A percentile compares a stretch with the other conserved stretches of the same genome.
Evolutionary conservation across 1,140 invertebrate species (phyloP).

Genomic region (Apis dorsata): DNA sequence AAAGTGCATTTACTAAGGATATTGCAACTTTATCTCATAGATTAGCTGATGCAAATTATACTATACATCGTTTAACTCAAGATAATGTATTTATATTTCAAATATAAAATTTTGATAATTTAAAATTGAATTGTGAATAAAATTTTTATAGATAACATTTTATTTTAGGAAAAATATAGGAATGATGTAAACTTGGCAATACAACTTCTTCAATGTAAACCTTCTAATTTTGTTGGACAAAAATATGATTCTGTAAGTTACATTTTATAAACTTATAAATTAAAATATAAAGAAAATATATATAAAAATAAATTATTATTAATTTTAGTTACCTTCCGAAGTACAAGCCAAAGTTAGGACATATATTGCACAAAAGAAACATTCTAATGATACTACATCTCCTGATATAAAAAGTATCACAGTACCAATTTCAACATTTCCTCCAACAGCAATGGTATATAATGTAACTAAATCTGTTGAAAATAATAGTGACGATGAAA

Average conservation of each 20-base stretch:
- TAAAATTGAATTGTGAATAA: constrained; percentile 5
- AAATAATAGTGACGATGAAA: constrained; percentile 74
- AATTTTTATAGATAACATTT: constrained; percentile 30
- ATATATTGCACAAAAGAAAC: constrained; percentile 86
- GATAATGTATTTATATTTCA: constrained; percentile 89
- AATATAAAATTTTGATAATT: neutral
- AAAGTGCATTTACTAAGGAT: constrained; percentile 91
- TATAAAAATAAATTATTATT: neutral
- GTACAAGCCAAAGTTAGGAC: constrained; percentile 93
- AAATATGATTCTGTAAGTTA: constrained; percentile 93
- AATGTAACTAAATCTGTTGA: constrained; percentile 82
- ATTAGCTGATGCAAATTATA: constrained; percentile 92
- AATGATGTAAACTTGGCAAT: constrained; percentile 97
- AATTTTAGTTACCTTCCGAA: constrained; percentile 90
- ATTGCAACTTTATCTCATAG: constrained; percentile 92
- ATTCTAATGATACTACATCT: constrained; percentile 75
- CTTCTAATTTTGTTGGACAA: constrained; percentile 95
- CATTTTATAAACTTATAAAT: neutral
- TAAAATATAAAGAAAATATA: constrained; percentile 12
- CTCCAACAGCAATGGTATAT: constrained; percentile 93
- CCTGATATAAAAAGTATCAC: constrained; percentile 86
- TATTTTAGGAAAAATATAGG: constrained; percentile 93
- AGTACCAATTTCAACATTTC: constrained; percentile 91
- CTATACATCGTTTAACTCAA: constrained; percentile 91
- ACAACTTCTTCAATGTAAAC: constrained; percentile 96